Base-by-base conservation (phyloP, 2,888 invertebrate genomes). In the Parnassius glacialis region DNA sequence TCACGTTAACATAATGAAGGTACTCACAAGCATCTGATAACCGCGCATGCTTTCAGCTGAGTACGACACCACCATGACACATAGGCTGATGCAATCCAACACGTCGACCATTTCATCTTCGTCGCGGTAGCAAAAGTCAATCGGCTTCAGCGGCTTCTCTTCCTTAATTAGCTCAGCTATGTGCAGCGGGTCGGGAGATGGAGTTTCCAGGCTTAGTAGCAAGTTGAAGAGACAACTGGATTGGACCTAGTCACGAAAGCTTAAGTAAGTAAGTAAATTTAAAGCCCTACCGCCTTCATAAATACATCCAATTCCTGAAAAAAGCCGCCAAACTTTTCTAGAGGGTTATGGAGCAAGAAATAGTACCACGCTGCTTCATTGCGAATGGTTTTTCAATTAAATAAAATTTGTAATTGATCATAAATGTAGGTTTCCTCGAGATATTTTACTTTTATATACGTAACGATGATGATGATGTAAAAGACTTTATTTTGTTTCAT, bases 81-180 rank as follows among this genome's bases (percentile, higher is more conserved):
- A 99, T 61, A 99, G 94, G n/a, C 98, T 98, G 78, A 99, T 97
- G 73, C 98, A 98, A 81, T 99, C 99, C 65, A 99, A 90, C 9
- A 99, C 97, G 10, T 97, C 97, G 59, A 99, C 98, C 93, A 98
- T 97, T 83, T 99, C 99, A 58, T 98, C 96, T 79, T 99, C 99
- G 80, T 99, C 99, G 70, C 98, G 96, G 83, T 99, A 99, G 84
- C 99, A 99, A 85, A 99, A 99, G 89, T 99, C 99, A 59, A 99
- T 96, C 0, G 99, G 97, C 81, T 97, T 97, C 13, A 98, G 88
- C 0, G 97, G 97, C 72, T 97, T 97, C 16, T 97, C 96, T 76
- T 95, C 98, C 82, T 98, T 98, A 1, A 97, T 97, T 16, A 97
- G 83, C 79, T 97, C 97, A 1, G 97, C 96, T 69, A 98, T 98